Conservation (phyloP, 2,113 vertebrate species). For the Taxidea taxus region DNA sequence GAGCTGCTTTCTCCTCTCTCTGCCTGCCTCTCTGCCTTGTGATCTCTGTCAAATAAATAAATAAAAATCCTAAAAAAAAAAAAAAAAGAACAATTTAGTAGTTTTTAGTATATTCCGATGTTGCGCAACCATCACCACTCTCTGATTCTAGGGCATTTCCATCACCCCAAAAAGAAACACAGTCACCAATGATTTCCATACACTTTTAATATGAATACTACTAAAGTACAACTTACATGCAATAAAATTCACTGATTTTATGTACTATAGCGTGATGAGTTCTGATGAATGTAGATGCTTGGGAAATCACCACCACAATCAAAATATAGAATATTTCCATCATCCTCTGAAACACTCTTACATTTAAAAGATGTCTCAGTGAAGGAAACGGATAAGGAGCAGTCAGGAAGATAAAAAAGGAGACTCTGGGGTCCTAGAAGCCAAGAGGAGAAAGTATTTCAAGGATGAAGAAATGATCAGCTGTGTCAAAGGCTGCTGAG, state of each 20-base stretch:
- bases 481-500: not conserved
- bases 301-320: not conserved
- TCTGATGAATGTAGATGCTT: slow-evolving; percentile 14
- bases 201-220: not conserved
- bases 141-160: slow-evolving; percentile 7
- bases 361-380: not conserved
- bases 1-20: too few relatives aligned
- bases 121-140: not conserved
- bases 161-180: not conserved
- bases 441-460: slow-evolving; percentile 18
- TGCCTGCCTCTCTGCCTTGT: too few relatives aligned
- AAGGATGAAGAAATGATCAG: slow-evolving; percentile 10
- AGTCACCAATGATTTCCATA: not conserved
- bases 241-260: not conserved
- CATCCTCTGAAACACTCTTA: slow-evolving; percentile 17
- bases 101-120: not conserved
- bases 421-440: not conserved
- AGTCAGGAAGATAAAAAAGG: not conserved
- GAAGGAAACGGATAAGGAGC: slow-evolving; percentile 34
- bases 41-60: too few relatives aligned
- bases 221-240: not conserved
- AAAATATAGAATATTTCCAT: slow-evolving; percentile 31
- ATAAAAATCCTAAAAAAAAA: too few relatives aligned
- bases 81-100: not conserved
- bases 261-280: not conserved